Evolutionary conservation across 2,888 invertebrate species (phyloP), one percentile per base, ranked within the genome.

Genomic region (Osmoderma eremita): DNA sequence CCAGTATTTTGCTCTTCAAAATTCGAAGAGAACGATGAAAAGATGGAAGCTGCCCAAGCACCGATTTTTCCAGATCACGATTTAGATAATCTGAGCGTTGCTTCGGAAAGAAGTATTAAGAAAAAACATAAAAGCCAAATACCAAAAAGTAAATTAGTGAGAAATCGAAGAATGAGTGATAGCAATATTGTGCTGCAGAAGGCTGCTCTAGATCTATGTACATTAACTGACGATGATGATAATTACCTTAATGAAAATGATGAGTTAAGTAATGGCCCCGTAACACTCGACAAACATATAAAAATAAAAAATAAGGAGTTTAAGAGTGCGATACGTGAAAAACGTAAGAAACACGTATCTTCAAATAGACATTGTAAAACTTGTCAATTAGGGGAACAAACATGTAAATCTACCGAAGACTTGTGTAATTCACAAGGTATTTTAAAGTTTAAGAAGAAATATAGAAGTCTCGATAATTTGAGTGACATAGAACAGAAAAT

Each of bases 391-490:
- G 48, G 8, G 12, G 20, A 20, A 1, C 15, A 20, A 13, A 48
- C 18, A 1, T 20, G 48, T 20, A 17, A 48, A 17, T 20, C 20
- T 18, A 18, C 12, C 17, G 48, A 18, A 48, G 20, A 0, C 3
- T 20, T 18, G 18, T 20, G 20, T 42, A 41, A 56, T 20, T 24
- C 22, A n/a, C 18, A 41, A 56, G 48, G 20, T 20, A 17, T 18
- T 45, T 6, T 48, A 8, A n/a, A 18, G 8, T 15, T 61, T 10
- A 45, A 48, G 24, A 45, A 61, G 17, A 61, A 48, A 30, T 61
- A 48, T 17, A 61, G 45, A 45, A 61, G 58, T 30, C 58, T 61
- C 13, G 58, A 61, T 12, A 61, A 61, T 22, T 15, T 61, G 17
- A 61, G 17, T 24, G 58, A 61, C 30, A 61, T 61, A 30, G 18